A percentile compares a stretch with the other conserved stretches of the same genome.
Conservation (phyloP, 1,140 invertebrate species). For the Temnothorax curvispinosus region DNA sequence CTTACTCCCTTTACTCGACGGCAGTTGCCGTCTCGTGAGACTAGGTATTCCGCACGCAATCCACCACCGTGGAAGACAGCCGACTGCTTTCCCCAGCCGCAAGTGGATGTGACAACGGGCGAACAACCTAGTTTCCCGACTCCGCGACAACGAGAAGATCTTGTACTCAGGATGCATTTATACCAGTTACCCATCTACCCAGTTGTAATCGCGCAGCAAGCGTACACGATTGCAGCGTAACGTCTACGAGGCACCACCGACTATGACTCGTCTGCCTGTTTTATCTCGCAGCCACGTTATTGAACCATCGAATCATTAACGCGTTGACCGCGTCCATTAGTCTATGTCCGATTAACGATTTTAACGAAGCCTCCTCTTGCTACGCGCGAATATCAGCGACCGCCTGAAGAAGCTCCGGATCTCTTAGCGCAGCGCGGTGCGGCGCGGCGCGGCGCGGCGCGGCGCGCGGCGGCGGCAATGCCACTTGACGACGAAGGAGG, state of each 20-base stretch:
- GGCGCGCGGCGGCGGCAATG: conserved; percentile 6
- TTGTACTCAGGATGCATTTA: not conserved
- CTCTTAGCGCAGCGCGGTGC: not conserved
- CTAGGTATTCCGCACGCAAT: conserved; percentile 68
- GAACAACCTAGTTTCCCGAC: conserved; percentile 37
- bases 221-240: not conserved
- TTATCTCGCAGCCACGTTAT: conserved; percentile 3
- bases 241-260: not conserved
- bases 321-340: conserved; percentile 74
- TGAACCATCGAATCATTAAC: conserved; percentile 68
- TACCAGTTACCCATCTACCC: not conserved
- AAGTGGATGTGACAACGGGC: conserved; percentile 29
- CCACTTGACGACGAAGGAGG: conserved; percentile 64
- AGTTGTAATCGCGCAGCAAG: not conserved
- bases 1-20: not conserved
- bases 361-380: conserved; percentile 76
- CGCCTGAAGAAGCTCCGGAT: not conserved
- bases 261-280: conserved; percentile 52
- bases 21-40: conserved; percentile 2
- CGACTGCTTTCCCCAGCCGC: not conserved
- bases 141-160: not conserved
- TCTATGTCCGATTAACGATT: conserved; percentile 60
- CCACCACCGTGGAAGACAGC: conserved; percentile 38
- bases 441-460: too few relatives aligned
- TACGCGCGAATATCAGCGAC: conserved; percentile 71